These are phyloP conservation scores for Myzus persicae DNA, from an alignment of 1,140 invertebrate species.

Conservation along the genomic window DNA sequence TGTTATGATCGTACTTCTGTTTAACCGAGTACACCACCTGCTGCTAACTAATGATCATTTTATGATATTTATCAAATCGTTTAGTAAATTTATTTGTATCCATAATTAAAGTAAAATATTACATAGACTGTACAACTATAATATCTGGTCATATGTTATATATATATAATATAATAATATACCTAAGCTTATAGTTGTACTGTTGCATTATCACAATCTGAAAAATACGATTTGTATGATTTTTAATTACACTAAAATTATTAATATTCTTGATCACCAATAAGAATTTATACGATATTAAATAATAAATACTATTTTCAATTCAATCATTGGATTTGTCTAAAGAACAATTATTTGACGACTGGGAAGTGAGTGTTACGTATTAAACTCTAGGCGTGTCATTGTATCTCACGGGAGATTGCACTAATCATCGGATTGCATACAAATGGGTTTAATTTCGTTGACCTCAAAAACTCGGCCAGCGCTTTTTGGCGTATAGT, in stretches of 20 bases:
- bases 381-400: not conserved
- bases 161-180: not conserved
- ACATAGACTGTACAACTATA: not conserved
- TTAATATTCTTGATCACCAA: not conserved
- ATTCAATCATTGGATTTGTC: not conserved
- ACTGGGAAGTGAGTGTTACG: not conserved
- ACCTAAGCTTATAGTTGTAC: not conserved
- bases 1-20: not conserved
- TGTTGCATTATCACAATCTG: not conserved
- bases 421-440: not conserved
- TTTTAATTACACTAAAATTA: not conserved
- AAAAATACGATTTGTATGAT: not conserved
- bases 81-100: not conserved
- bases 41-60: not conserved
- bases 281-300: not conserved
- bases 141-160: not conserved
- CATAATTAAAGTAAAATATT: not conserved
- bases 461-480: constrained; percentile 32
- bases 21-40: not conserved
- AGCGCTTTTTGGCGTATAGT: not conserved
- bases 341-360: not conserved
- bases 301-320: not conserved
- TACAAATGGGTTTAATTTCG: constrained; percentile 26
- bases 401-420: not conserved
- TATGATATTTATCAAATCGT: not conserved